phyloP scores from a whole-genome alignment of 2,113 vertebrate genomes.

The Pica pica region DNA sequence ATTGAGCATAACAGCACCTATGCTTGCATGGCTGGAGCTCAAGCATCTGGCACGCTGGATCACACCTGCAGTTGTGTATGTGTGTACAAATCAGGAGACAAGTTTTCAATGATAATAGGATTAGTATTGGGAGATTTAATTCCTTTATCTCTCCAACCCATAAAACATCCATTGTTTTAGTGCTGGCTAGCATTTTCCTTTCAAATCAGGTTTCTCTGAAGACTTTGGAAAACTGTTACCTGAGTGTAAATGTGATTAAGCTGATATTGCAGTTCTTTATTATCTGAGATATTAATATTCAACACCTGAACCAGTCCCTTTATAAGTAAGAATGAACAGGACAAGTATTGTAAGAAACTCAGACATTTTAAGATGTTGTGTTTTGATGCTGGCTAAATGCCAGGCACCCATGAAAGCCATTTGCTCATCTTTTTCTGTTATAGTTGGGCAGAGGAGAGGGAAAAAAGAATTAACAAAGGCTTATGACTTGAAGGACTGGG shows the following conservation, averaged over 20 bases:
- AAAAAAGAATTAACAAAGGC: neutral
- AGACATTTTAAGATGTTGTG: neutral
- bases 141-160: neutral
- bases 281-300: neutral
- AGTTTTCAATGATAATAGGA: neutral
- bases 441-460: neutral
- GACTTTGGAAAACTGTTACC: neutral
- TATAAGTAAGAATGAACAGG: neutral
- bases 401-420: neutral
- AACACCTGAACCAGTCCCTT: neutral
- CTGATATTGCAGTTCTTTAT: neutral
- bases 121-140: neutral
- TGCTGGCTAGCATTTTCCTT: neutral
- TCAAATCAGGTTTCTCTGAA: neutral
- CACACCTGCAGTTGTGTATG: neutral
- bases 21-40: neutral
- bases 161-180: neutral
- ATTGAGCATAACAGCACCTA: neutral
- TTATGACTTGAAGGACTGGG: neutral
- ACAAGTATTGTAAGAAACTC: neutral
- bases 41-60: accelerated
- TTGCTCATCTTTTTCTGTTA: neutral
- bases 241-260: neutral
- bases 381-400: neutral
- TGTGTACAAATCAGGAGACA: neutral